A percentile compares a stretch with the other conserved stretches of the same genome.
Evolutionary conservation across 2,797 vertebrate species (phyloP).

Genomic region (Brotula barbata): DNA sequence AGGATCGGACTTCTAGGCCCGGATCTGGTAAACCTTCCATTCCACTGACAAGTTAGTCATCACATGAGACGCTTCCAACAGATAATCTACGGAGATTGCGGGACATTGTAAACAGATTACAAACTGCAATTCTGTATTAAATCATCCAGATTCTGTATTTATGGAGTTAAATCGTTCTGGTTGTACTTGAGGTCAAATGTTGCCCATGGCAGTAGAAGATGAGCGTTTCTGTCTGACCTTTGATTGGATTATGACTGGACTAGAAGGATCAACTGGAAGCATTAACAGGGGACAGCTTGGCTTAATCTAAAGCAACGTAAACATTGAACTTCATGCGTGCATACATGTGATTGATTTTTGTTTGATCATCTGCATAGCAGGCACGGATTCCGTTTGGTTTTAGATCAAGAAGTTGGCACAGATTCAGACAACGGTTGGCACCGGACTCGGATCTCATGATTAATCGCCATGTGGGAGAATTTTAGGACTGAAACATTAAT

Average conservation of each 20-base stretch:
- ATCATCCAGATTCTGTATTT: constrained; percentile 21
- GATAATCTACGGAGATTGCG: constrained; percentile 29
- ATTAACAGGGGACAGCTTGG: not conserved
- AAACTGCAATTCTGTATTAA: constrained; percentile 11
- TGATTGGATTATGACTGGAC: constrained; percentile 24
- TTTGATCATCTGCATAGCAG: too few species aligned
- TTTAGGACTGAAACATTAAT: constrained; percentile 17
- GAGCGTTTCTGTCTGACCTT: constrained; percentile 7
- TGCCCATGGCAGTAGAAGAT: constrained; percentile 23
- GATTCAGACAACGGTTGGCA: constrained; percentile 16
- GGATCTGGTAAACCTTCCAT: constrained; percentile 29
- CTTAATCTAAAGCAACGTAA: not conserved
- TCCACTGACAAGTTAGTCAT: constrained; percentile 15
- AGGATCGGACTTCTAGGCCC: constrained; percentile 65
- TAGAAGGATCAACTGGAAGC: constrained; percentile 24
- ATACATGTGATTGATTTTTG: constrained; percentile 1
- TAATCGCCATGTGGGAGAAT: not conserved
- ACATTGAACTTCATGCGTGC: not conserved
- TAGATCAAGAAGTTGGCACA: constrained; percentile 7
- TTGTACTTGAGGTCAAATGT: constrained; percentile 27
- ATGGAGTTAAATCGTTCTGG: constrained; percentile 32
- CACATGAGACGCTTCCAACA: constrained; percentile 22
- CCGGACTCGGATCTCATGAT: not conserved
- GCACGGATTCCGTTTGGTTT: too few species aligned
- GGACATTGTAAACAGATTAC: constrained; percentile 51